Percentiles rank a stretch among this genome's conserved stretches.
phyloP scores from a whole-genome alignment of 1,140 invertebrate genomes.

The Melipona quadrifasciata region DNA sequence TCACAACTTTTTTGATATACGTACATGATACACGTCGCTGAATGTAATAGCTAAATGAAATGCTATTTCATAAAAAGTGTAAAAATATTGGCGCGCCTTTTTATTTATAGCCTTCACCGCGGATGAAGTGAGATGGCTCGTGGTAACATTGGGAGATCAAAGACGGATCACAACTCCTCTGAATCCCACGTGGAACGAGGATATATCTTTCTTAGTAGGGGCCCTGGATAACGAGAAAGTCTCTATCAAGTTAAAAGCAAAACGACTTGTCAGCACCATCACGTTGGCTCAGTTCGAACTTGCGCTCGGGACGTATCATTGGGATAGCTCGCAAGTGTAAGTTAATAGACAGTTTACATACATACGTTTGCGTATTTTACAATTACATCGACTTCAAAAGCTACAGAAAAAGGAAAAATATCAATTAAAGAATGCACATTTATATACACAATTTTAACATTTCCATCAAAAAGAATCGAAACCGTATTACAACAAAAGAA shows the following conservation, averaged over 20 bases:
- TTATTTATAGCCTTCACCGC: conserved; percentile 54
- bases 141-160: conserved; percentile 80
- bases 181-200: conserved; percentile 79
- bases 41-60: background rate
- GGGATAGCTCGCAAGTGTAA: conserved; percentile 81
- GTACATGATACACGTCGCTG: too few species aligned
- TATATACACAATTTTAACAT: background rate
- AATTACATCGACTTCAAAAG: background rate
- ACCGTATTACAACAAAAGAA: conserved; percentile 81
- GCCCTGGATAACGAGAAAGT: conserved; percentile 80
- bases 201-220: conserved; percentile 82
- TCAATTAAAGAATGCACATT: background rate
- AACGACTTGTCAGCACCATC: conserved; percentile 81
- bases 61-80: background rate
- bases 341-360: conserved; percentile 55
- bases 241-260: conserved; percentile 81
- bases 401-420: background rate
- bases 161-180: conserved; percentile 79
- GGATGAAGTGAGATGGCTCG: conserved; percentile 79
- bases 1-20: background rate
- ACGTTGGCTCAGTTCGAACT: conserved; percentile 82
- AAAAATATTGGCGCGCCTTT: background rate
- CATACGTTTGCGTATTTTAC: too few species aligned
- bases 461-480: conserved; percentile 76
- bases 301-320: conserved; percentile 80